These are phyloP conservation scores for Alligator sinensis DNA, from an alignment of 2,113 vertebrate genomes.

Conservation along the genomic window DNA sequence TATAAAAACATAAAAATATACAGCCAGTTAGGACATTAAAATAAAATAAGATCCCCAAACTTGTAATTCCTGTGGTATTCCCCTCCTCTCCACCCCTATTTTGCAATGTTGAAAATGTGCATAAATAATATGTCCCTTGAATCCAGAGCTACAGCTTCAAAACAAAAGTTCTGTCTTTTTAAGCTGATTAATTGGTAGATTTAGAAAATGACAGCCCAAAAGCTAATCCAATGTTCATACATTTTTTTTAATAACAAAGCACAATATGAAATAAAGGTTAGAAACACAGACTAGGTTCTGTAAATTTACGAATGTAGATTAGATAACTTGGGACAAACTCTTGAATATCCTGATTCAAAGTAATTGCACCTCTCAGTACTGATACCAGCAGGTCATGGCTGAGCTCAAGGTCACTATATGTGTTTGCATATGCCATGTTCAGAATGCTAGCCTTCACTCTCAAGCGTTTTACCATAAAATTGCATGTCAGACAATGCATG, in stretches of 20 bases:
- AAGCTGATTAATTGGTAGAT: neutral
- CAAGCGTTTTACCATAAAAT: too few relatives aligned
- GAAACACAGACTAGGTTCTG: neutral
- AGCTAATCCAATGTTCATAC: neutral
- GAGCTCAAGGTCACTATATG: too few relatives aligned
- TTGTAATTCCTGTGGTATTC: neutral
- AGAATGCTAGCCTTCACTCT: too few relatives aligned
- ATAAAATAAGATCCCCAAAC: conserved; percentile 11
- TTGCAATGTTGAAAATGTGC: neutral
- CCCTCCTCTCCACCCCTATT: neutral
- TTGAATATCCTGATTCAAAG: neutral
- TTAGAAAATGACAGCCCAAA: neutral
- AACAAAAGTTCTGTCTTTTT: neutral
- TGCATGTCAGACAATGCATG: too few relatives aligned
- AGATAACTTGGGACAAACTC: neutral
- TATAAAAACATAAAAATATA: neutral
- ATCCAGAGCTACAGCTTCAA: neutral
- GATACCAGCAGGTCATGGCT: too few relatives aligned
- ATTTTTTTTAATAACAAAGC: neutral
- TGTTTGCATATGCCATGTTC: too few relatives aligned
- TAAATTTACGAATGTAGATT: neutral
- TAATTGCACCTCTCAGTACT: neutral
- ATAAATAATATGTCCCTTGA: neutral
- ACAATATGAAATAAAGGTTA: neutral
- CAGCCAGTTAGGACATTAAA: conserved; percentile 15